These are phyloP conservation scores for Nannobrachium achirus DNA, from an alignment of 2,113 vertebrate species.

Conservation along the genomic window DNA sequence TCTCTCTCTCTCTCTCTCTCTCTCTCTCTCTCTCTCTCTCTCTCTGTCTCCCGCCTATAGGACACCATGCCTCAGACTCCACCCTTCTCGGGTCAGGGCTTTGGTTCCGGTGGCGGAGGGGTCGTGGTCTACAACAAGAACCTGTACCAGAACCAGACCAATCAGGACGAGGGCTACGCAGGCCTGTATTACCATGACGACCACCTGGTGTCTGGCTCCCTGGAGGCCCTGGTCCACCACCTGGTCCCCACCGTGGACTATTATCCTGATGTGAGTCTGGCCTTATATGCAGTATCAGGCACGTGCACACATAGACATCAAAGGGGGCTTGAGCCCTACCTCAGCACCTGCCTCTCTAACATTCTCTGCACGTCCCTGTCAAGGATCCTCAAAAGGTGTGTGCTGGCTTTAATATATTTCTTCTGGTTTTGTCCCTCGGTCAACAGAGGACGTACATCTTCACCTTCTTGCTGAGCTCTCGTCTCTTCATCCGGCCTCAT, in stretches of 20 bases:
- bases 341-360: too few relatives aligned
- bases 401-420: too few relatives aligned
- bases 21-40: too few relatives aligned
- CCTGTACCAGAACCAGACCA: conserved; percentile 78
- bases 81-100: conserved; percentile 83
- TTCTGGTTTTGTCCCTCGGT: not conserved
- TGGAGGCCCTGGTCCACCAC: conserved; percentile 94
- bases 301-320: too few relatives aligned
- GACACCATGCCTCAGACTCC: not conserved
- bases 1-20: not conserved
- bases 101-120: conserved; percentile 86
- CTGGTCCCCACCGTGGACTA: conserved; percentile 91
- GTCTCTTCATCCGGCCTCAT: conserved; percentile 89
- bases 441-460: conserved; percentile 93
- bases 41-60: not conserved
- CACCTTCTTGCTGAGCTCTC: conserved; percentile 94
- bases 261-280: conserved; percentile 90
- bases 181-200: conserved; percentile 90
- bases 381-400: too few relatives aligned
- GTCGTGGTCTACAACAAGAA: conserved; percentile 87
- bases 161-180: conserved; percentile 81
- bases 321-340: too few relatives aligned
- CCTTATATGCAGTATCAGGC: too few relatives aligned
- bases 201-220: conserved; percentile 90
- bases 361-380: too few relatives aligned